Evolutionary conservation across 1,140 invertebrate species (phyloP), one percentile per base, ranked within the genome.

Genomic region (Drosophila nannoptera): DNA sequence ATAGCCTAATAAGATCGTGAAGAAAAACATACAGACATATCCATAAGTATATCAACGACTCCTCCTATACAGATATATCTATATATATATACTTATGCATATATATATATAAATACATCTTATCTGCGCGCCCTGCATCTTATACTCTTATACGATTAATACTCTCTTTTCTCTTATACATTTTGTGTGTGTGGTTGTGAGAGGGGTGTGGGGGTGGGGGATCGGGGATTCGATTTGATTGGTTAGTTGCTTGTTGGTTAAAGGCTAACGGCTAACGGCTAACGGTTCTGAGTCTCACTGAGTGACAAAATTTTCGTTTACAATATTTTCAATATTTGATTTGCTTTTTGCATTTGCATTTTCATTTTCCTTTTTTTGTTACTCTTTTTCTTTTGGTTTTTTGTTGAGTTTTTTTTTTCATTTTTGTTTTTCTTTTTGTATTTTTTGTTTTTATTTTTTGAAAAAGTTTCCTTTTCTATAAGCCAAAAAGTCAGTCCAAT

Each of bases 401-500:
- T 22, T 22, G 22, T 22, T 3, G 22, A 22, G 22, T 83, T 69
- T 35, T 60, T 64, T 50, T 53, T 53, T 60, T 55, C 48, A 43
- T 62, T 76, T 74, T 60, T 49, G 66, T 77, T 70, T 67, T 54
- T 76, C 73, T 83, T 76, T 22, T 22, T 3, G 22, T 54, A 73
- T 76, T 83, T 76, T 75, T 54, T 76, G 76, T 83, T 76, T 22
- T 22, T 3, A 3, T 54, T 76, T 76, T 83, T 76, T 75, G 69
- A 86, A 84, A 84, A 84, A 81, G 67, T 84, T 74, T 61, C 61
- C 86, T 86, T 84, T 83, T 83, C 29, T 75, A 59, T 86, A 86
- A 83, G 80, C 80, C 77, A 81, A 86, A 84, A 86, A 86, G 82
- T 86, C 81, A 86, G 81, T 86, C 81, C 81, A 86, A 86, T 86